Evolutionary conservation across 2,888 invertebrate genomes (phyloP).

Genomic region (Blastobasis lacticolella): DNA sequence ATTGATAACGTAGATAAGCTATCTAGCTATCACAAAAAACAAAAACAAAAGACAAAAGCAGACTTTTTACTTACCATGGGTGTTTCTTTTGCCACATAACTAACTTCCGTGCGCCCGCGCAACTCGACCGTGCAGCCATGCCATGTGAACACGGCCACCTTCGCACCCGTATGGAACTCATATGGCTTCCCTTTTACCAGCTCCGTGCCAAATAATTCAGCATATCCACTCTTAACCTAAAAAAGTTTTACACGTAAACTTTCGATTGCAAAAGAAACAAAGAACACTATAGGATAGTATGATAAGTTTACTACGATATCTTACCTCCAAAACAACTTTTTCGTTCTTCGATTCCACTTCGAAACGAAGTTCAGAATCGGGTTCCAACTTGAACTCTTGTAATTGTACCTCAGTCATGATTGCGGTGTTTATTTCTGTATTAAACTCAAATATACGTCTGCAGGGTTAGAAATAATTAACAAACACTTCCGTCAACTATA

Average conservation of each 20-base stretch:
- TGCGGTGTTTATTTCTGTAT: neutral
- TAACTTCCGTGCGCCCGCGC: slow-evolving; percentile 92
- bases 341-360: slow-evolving; percentile 93
- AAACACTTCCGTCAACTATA: too few relatives aligned
- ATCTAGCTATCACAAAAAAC: slow-evolving; percentile 2
- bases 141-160: slow-evolving; percentile 97
- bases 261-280: neutral
- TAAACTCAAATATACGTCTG: too few relatives aligned
- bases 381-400: slow-evolving; percentile 87
- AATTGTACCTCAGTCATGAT: slow-evolving; percentile 66
- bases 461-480: too few relatives aligned
- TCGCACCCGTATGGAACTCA: slow-evolving; percentile 90
- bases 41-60: neutral
- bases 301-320: slow-evolving; percentile 45
- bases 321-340: slow-evolving; percentile 86
- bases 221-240: slow-evolving; percentile 90
- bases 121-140: slow-evolving; percentile 93
- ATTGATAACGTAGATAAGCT: too few relatives aligned
- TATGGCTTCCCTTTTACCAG: slow-evolving; percentile 94
- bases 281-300: neutral
- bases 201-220: slow-evolving; percentile 98
- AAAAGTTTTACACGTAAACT: slow-evolving; percentile 15
- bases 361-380: slow-evolving; percentile 93
- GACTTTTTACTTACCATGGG: slow-evolving; percentile 83
- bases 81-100: slow-evolving; percentile 96